Base-by-base conservation (phyloP, 2,888 invertebrate genomes). In the Sthenelais limicola region DNA sequence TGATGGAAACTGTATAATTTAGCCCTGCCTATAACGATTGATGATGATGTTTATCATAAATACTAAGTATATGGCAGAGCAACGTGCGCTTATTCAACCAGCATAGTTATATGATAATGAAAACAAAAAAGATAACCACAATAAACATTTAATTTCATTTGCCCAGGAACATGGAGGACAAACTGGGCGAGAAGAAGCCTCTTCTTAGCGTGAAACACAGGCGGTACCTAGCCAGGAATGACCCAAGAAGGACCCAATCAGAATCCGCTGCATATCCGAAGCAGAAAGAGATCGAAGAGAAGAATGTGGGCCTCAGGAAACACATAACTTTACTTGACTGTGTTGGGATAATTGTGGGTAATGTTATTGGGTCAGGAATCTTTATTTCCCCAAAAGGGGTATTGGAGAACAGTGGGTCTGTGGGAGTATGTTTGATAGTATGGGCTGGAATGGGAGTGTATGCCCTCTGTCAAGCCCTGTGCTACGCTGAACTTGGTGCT, bases 341-440 rank as follows among this genome's bases (percentile, higher is more conserved):
- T 32, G 32, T 68, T 15, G 62, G 35, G 12, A 73, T 73, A 24
- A 73, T 73, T 5, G 52, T 73, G n/a, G 73, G 73, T 15, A 73
- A 68, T 30, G 58, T 73, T 43, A 49, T 69, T 26, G 73, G 73
- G 12, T 69, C 69, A 18, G 73, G 73, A 15, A 73, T 73, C 35
- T 73, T 73, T 38, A 69, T 73, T 24, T 48, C 69, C 1, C 73
- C 73, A 1, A 73, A 56, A 38, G 73, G 73, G 7, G 69, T 73
- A 18, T 32, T 54, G 21, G 38, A 58, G 28, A 58, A 69, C 21
- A 33, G n/a, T 4, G 73, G 73, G 21, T 73, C 73, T n/a, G 73
- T 73, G 24, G 73, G 73, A 1, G 68, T 58, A 3, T 47, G 69
- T 28, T 62, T 73, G 15, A 30, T 68, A 15, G 51, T 73, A 15